phyloP scores from a whole-genome alignment of 2,113 vertebrate species.

The Pteropus alecto region DNA sequence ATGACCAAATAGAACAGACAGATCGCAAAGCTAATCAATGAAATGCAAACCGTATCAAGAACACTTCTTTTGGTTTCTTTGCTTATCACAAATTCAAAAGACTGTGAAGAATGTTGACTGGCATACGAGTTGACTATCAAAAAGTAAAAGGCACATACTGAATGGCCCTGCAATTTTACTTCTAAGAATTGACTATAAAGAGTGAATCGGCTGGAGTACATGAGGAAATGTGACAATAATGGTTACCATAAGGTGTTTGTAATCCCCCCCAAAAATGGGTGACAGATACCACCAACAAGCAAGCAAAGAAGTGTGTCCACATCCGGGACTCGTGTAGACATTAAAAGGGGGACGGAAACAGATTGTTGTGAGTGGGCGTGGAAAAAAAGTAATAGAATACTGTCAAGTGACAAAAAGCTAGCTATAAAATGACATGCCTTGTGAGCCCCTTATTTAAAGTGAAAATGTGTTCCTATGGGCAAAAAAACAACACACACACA shows the following conservation, averaged over 20 bases:
- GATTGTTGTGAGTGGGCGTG: rapidly evolving
- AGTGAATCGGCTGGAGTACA: not conserved
- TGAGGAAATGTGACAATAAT: not conserved
- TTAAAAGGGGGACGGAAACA: not conserved
- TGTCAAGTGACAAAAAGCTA: not conserved
- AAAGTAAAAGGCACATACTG: rapidly evolving
- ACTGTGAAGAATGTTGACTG: not conserved
- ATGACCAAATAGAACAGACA: not conserved
- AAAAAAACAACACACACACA: not conserved
- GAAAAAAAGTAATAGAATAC: not conserved
- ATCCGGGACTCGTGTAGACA: rapidly evolving
- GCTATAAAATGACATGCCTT: not conserved
- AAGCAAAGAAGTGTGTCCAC: not conserved
- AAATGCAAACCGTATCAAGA: not conserved
- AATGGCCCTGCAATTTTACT: not conserved
- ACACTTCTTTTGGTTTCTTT: not conserved
- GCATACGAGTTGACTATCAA: not conserved
- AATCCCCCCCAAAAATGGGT: not conserved
- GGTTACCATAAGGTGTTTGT: too few species aligned
- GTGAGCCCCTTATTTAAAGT: not conserved
- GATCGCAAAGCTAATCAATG: not conserved
- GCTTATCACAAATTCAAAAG: not conserved
- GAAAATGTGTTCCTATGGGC: not conserved
- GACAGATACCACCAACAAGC: not conserved
- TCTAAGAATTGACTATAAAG: not conserved